Evolutionary conservation across 2,113 vertebrate species (phyloP), one percentile per base, ranked within the genome.

Genomic region (Lepus timidus): DNA sequence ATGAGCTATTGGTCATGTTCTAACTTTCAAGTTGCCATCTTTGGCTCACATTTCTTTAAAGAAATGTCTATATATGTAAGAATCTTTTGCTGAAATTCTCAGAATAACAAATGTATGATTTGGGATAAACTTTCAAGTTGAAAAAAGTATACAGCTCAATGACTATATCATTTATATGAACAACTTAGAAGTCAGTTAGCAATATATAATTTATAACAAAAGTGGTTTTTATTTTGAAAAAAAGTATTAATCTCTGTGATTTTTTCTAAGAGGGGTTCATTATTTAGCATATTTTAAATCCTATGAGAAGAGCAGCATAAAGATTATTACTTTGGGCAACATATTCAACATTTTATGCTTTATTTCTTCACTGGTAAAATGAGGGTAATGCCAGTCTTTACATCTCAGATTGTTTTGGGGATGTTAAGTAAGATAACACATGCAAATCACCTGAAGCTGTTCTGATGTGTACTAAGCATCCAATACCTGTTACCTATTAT

Each of bases 281-380:
- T 75, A 6, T 65, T 83, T 67, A 23, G n/a, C 68, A 22, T 13
- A 62, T 39, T 81, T 36, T 52, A 73, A 33, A 87, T 51, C 27
- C 12, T 73, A 31, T 20, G 22, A 82, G 71, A 61, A 31, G 17
- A 73, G 19, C 3, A 71, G 3, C 12, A 9, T 25, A 16, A 51
- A 25, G 23, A 71, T 29, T 19, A 1, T 20, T 25, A 58, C 0
- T 31, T 12, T 61, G 62, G 11, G 25, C 1, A 62, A 79, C 1
- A 55, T 83, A 58, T 31, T 76, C 80, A 92, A 58, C 52, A 17
- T 39, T 89, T 19, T 11, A 9, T 68, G 79, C 9, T 78, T 94
- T 49, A 55, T 82, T 88, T 93, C 52, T 58, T 52, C 29, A 90
- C 23, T 70, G 84, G 12, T 84, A 86, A 74, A 64, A 23, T 71